phyloP scores from a whole-genome alignment of 2,797 vertebrate species.

The Austrolebias charrua region DNA sequence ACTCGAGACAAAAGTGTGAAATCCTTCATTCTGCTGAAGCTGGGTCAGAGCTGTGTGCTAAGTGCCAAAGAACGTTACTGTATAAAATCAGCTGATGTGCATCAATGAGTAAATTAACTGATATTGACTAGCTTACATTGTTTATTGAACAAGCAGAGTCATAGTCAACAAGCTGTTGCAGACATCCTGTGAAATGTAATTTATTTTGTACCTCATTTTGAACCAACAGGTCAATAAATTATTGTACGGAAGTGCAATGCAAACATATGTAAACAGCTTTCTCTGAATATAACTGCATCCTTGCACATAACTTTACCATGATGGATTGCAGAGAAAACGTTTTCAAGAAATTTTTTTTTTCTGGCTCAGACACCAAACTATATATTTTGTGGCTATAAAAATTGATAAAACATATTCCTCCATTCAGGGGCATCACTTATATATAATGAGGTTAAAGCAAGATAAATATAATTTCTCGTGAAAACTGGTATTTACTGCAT shows the following conservation, averaged over 20 bases:
- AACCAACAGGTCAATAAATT: background rate
- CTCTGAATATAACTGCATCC: background rate
- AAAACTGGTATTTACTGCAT: conserved; percentile 9
- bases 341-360: conserved; percentile 8
- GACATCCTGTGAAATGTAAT: background rate
- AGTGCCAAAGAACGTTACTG: conserved; percentile 36
- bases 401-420: conserved; percentile 4
- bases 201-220: background rate
- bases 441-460: background rate
- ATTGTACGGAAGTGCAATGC: background rate
- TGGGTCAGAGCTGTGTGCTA: conserved; percentile 46
- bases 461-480: background rate
- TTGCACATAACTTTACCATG: background rate
- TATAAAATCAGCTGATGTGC: conserved; percentile 34
- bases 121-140: conserved; percentile 15
- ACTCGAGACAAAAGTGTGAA: conserved; percentile 21
- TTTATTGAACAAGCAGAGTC: conserved; percentile 38
- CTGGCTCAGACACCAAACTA: background rate
- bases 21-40: conserved; percentile 19
- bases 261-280: background rate
- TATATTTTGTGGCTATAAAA: background rate
- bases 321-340: conserved; percentile 1
- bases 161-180: background rate
- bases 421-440: background rate
- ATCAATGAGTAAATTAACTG: background rate